Percentiles rank a stretch among this genome's conserved stretches.
phyloP scores from a whole-genome alignment of 2,888 invertebrate species.

The Acleris literana region DNA sequence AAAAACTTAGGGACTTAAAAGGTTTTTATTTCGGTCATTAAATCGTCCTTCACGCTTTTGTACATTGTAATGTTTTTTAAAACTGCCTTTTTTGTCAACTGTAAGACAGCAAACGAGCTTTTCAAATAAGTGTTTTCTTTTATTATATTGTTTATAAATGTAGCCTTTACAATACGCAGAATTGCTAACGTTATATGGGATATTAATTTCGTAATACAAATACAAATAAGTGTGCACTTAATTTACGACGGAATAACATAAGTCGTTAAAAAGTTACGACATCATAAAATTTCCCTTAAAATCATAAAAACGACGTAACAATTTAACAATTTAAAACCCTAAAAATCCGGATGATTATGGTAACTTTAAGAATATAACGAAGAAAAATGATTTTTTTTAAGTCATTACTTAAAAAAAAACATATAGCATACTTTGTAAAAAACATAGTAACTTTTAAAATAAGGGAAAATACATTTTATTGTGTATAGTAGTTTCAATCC shows the following conservation, averaged over 20 bases:
- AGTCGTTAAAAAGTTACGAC: constrained; percentile 55
- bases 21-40: no score
- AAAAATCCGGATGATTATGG: background rate
- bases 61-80: background rate
- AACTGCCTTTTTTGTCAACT: background rate
- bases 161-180: constrained; percentile 39
- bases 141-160: constrained; percentile 9
- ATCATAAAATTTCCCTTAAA: constrained; percentile 46
- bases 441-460: no score
- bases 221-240: constrained; percentile 33
- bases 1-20: no score
- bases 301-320: constrained; percentile 45
- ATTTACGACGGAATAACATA: constrained; percentile 56
- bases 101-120: constrained; percentile 2
- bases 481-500: no score
- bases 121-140: background rate
- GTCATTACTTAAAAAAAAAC: no score
- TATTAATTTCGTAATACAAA: constrained; percentile 44
- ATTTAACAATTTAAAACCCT: constrained; percentile 40
- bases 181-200: constrained; percentile 37
- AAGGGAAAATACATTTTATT: no score
- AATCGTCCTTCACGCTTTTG: background rate
- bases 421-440: no score
- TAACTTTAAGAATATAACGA: background rate
- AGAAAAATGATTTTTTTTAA: no score